These are phyloP conservation scores for Odontothrips loti DNA, from an alignment of 2,888 invertebrate genomes.

Conservation along the genomic window DNA sequence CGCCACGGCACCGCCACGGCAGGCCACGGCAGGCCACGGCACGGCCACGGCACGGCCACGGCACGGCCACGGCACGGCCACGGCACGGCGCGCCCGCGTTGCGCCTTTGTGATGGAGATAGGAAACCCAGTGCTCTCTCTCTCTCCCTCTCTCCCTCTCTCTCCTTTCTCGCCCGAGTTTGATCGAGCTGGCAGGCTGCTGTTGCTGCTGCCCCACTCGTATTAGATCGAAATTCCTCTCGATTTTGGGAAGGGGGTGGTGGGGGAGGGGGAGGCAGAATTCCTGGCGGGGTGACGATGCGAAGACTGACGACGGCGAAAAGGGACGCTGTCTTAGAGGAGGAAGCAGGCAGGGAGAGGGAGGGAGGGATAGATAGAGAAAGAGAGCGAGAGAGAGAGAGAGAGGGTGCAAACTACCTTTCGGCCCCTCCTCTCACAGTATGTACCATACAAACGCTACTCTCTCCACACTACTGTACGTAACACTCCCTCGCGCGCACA, in stretches of 20 bases:
- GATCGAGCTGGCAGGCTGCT: background rate
- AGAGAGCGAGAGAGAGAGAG: background rate
- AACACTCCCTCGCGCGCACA: background rate
- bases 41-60: background rate
- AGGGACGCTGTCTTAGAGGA: background rate
- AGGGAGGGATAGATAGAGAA: background rate
- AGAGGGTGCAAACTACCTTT: background rate
- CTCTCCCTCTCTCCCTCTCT: background rate
- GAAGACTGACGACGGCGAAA: no score
- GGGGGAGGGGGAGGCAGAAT: background rate
- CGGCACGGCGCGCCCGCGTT: background rate
- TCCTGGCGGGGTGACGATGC: no score
- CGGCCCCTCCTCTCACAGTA: background rate
- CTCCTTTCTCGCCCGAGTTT: background rate
- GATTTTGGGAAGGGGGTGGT: background rate
- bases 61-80: no score
- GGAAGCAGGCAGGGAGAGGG: background rate
- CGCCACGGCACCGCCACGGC: background rate
- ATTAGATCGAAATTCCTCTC: conserved; percentile 14
- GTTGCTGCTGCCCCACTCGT: background rate
- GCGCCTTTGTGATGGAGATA: conserved; percentile 15
- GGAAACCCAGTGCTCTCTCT: background rate
- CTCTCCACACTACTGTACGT: no score
- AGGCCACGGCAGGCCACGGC: background rate
- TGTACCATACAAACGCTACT: background rate